Base-by-base conservation (phyloP, 2,888 invertebrate genomes). In the Drosophila falleni region DNA sequence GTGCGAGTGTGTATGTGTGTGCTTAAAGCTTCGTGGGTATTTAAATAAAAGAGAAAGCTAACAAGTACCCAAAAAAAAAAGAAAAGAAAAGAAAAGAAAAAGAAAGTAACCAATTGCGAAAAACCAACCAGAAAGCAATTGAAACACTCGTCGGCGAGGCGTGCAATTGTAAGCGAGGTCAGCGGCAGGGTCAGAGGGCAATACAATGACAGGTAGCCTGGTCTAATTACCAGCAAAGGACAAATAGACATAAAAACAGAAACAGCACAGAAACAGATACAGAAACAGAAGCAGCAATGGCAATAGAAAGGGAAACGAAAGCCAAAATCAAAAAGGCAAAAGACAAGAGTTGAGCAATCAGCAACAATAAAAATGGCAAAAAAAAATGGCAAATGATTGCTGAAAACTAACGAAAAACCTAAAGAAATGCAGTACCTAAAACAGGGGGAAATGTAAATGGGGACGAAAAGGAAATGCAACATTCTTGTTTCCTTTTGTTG, bases 201-300 rank as follows among this genome's bases (percentile, higher is more conserved):
- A 54, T 41, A 50, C 64, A 65, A 70, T 50, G 62, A 60, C 64
- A 71, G 71, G 69, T 73, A 65, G 70, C 54, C 64, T 63, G 71
- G 67, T 83, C 64, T 71, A 83, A 88, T 88, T 88, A 77, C 60
- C 56, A 74, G 68, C 67, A 37, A 11, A 16, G 46, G 44, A 58
- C 19, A 49, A 51, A 39, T 56, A 47, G 26, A 68, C 65, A 46
- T 16, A 23, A 62, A 53, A 33, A 42, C 15, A 53, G 47, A 73
- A 69, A 39, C 19, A 31, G 31, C 31, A 29, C 29, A 42, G 37
- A 60, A 50, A 44, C 19, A 37, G 46, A 13, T 10, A 29, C 29
- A 42, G 37, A 60, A 33, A 15, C 3, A 33, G 15, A 13, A 13
- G 23, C 16, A 39, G 29, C 5, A 29, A 29, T 8, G 6, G 19